Evolutionary conservation across 2,797 vertebrate species (phyloP).

Genomic region (Ctenopoma multispine): DNA sequence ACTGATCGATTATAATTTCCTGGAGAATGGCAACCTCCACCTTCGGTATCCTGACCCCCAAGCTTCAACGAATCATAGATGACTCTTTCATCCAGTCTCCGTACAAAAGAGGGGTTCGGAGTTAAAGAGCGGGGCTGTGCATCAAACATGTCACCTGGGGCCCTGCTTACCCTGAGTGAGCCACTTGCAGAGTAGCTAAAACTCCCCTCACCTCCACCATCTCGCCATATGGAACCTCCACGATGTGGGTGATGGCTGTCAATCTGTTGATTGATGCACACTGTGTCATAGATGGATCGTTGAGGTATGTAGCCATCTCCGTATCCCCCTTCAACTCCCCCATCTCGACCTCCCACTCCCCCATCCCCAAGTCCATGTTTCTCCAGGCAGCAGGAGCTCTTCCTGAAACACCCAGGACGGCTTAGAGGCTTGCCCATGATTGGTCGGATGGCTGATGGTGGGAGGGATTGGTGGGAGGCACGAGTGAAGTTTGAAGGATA

Average conservation of each 20-base stretch:
- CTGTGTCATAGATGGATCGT: constrained; percentile 96
- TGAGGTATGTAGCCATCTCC: constrained; percentile 97
- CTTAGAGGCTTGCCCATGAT: constrained; percentile 98
- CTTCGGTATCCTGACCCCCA: constrained; percentile 87
- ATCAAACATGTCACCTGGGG: constrained; percentile 87
- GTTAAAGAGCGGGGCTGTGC: constrained; percentile 87
- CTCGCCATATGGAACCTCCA: constrained; percentile 83
- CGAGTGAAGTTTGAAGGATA: constrained; percentile 70
- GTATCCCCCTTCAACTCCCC: constrained; percentile 91
- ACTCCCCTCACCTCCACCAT: constrained; percentile 89
- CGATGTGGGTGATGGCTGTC: constrained; percentile 84
- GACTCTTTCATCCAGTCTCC: constrained; percentile 93
- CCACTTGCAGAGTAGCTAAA: constrained; percentile 91
- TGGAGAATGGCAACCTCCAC: constrained; percentile 79
- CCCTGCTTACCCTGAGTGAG: constrained; percentile 89
- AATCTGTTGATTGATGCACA: constrained; percentile 97
- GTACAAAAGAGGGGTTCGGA: constrained; percentile 82
- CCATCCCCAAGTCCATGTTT: constrained; percentile 92
- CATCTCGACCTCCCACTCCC: constrained; percentile 78
- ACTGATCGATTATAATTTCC: constrained; percentile 80
- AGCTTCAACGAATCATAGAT: constrained; percentile 96
- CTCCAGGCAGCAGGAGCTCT: constrained; percentile 95
- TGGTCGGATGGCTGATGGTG: constrained; percentile 64
- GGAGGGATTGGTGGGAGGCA: constrained; percentile 71
- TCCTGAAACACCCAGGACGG: constrained; percentile 95